Conservation (phyloP, 2,797 vertebrate genomes). For the Sebastes jordani region DNA sequence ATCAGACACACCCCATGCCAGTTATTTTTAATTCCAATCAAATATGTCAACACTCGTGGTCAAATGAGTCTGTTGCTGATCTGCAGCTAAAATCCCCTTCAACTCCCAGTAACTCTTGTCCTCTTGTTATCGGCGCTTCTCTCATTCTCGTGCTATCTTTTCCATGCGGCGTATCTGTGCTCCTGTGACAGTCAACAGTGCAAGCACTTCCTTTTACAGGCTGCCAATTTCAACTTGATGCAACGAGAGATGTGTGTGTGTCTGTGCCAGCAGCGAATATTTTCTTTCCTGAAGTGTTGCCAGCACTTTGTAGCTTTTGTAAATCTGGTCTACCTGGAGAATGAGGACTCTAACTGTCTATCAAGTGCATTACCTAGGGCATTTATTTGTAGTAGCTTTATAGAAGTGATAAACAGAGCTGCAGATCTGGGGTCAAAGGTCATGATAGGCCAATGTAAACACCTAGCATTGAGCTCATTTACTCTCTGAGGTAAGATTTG, state of each 20-base stretch:
- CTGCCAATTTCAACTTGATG: conserved; percentile 40
- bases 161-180: conserved; percentile 13
- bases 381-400: conserved; percentile 25
- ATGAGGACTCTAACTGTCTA: conserved; percentile 26
- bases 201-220: conserved; percentile 40
- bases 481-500: neutral
- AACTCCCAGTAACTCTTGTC: conserved; percentile 9
- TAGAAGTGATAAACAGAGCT: neutral
- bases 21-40: conserved; percentile 39
- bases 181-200: conserved; percentile 49
- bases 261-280: conserved; percentile 15
- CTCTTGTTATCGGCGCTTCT: conserved; percentile 45
- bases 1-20: conserved; percentile 8
- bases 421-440: conserved; percentile 30
- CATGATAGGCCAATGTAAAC: conserved; percentile 14
- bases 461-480: neutral
- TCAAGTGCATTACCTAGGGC: conserved; percentile 6
- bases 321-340: conserved; percentile 24
- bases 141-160: conserved; percentile 49
- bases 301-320: conserved; percentile 28
- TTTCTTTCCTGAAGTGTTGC: conserved; percentile 25
- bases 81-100: conserved; percentile 13
- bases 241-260: conserved; percentile 19
- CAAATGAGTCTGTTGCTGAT: conserved; percentile 29
- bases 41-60: conserved; percentile 4